Evolutionary conservation across 2,113 vertebrate genomes (phyloP).

Genomic region (Oryzias javanicus): DNA sequence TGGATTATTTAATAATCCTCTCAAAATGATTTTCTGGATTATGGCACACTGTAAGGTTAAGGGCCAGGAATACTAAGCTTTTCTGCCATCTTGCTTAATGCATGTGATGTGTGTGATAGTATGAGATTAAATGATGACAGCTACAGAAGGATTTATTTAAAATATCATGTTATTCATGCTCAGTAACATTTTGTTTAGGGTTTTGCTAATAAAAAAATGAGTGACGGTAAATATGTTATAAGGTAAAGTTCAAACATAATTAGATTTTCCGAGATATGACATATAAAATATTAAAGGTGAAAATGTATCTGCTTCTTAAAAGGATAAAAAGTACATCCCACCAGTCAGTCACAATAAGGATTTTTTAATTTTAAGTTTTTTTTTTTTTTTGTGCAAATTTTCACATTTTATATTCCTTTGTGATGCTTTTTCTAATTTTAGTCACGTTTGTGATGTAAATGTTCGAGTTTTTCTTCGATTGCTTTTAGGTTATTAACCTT

Average conservation of each 20-base stretch:
- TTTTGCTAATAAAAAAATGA: not conserved
- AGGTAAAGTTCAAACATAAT: no score
- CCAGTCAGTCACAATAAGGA: no score
- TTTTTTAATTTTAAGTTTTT: no score
- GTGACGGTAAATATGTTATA: no score
- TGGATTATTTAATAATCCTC: conserved; percentile 66
- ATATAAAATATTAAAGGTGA: not conserved
- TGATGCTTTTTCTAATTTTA: no score
- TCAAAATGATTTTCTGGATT: conserved; percentile 70
- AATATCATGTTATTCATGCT: conserved; percentile 26
- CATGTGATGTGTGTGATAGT: conserved; percentile 36
- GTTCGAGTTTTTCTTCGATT: no score
- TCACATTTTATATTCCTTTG: no score
- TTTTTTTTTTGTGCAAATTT: no score
- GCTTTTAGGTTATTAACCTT: no score
- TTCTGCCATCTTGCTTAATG: conserved; percentile 28
- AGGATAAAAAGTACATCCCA: no score
- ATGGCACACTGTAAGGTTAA: conserved; percentile 27
- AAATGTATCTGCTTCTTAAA: no score
- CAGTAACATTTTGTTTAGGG: conserved; percentile 28
- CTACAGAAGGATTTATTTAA: conserved; percentile 28
- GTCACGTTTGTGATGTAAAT: no score
- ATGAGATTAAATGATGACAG: conserved; percentile 41
- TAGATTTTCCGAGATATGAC: conserved; percentile 3
- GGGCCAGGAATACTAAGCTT: conserved; percentile 23